A percentile compares a stretch with the other conserved stretches of the same genome.
Conservation (phyloP, 2,113 vertebrate species). For the human (Homo sapiens) region GRCh38 chr4:60988001-60988500, state of each 20-base stretch:
- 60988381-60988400: not conserved
- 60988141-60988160: not conserved
- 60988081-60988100: not conserved
- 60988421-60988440: not conserved
- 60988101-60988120: not conserved
- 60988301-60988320: not conserved
- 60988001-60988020: not conserved
- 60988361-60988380: slow-evolving; percentile 11
- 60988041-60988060: not conserved
- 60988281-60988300: not conserved
- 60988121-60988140: not conserved
- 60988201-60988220: not conserved
- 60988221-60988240: not conserved
- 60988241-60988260: not conserved
- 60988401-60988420: not conserved
- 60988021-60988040: not conserved
- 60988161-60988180: not conserved
- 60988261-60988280: not conserved
- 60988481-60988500: not conserved
- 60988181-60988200: not conserved
- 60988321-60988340: not conserved
- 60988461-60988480: not conserved
- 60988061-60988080: not conserved
- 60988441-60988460: not conserved
- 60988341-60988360: not conserved